Conservation (phyloP, 2,888 invertebrate species). For the Argyra leucocephala region DNA sequence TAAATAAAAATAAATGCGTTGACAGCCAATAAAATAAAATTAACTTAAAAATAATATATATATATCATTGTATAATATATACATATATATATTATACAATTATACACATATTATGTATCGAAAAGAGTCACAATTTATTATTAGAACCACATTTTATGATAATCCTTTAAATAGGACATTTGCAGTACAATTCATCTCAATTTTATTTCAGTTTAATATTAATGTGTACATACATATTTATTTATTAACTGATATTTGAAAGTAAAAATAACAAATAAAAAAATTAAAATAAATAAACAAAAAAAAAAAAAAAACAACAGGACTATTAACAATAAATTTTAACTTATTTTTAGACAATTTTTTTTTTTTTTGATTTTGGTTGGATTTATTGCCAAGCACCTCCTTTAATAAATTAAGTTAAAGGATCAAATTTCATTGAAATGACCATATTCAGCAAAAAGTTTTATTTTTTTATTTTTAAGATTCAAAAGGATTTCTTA, state of each 20-base stretch:
- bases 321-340: conserved; percentile 1
- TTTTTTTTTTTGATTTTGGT: background rate
- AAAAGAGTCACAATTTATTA: background rate
- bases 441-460: conserved; percentile 3
- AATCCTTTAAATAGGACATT: conserved; percentile 44
- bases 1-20: conserved; percentile 12
- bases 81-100: background rate
- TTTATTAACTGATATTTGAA: background rate
- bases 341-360: conserved; percentile 2
- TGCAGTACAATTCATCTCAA: conserved; percentile 22
- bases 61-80: background rate
- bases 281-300: background rate
- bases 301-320: background rate
- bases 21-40: conserved; percentile 20
- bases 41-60: conserved; percentile 16
- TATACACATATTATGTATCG: background rate
- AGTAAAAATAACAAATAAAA: background rate
- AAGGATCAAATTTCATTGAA: conserved; percentile 1
- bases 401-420: conserved; percentile 6
- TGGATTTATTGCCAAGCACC: background rate
- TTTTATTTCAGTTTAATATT: background rate
- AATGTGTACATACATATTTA: background rate
- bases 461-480: background rate
- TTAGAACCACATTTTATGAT: conserved; percentile 24
- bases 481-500: background rate